Conservation (phyloP, 2,888 invertebrate species). For the Pherbina coryleti region DNA sequence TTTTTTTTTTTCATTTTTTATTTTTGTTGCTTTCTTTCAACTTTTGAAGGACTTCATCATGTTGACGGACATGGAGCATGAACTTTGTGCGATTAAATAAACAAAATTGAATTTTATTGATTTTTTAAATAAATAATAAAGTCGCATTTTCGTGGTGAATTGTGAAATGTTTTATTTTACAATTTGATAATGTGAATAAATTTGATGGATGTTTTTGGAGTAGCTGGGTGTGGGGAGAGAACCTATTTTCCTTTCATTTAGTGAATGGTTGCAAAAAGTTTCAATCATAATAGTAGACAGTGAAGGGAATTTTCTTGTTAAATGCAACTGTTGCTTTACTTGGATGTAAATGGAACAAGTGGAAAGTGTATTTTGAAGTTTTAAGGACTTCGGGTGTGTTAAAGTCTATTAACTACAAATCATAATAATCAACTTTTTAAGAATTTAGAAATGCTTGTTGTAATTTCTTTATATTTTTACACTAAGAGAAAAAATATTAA, state of each 20-base stretch:
- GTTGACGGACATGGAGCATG: constrained; percentile 14
- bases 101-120: constrained; percentile 23
- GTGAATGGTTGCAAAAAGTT: too few relatives aligned
- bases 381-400: too few relatives aligned
- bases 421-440: background rate
- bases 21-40: background rate
- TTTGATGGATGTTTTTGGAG: background rate
- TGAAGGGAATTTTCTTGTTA: too few relatives aligned
- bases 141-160: background rate
- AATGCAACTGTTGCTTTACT: too few relatives aligned
- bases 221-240: too few relatives aligned
- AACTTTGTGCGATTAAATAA: constrained; percentile 23
- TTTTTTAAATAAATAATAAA: constrained; percentile 20
- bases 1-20: background rate
- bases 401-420: too few relatives aligned
- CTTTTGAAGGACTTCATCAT: constrained; percentile 18
- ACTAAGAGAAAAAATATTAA: too few relatives aligned
- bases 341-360: too few relatives aligned
- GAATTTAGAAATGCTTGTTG: constrained; percentile 40
- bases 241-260: too few relatives aligned
- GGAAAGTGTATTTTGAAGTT: too few relatives aligned
- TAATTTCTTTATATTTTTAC: too few relatives aligned
- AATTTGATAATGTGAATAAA: background rate
- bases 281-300: too few relatives aligned
- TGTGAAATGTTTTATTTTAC: background rate